Base-by-base conservation (phyloP, 2,888 invertebrate species). In the Chrysomela aeneicollis region DNA sequence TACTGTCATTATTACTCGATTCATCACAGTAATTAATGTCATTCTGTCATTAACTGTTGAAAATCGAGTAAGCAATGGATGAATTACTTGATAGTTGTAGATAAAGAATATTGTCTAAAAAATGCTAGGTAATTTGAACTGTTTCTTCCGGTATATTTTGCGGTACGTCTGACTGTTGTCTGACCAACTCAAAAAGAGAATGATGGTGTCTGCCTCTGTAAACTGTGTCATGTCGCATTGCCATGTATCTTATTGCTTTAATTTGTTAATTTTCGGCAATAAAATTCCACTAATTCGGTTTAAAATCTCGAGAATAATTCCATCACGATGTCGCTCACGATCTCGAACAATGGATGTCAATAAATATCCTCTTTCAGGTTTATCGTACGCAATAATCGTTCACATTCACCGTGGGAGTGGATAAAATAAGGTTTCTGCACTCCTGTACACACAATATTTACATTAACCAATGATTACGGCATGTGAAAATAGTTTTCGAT, bases 181-280 rank as follows among this genome's bases (percentile, higher is more conserved):
- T 35, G 35, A 35, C 8, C 8, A 35, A 35, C 12, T 35, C 12
- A 9, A 35, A 35, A 9, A 35, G 12, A 35, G 35, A 2, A 35
- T 10, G 2, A 35, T 12, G 35, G 12, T 35, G n/a, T 26, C 26
- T 26, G 26, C 26, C 8, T 26, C 8, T 26, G 57, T 52, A 54
- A 59, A 65, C 53, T 59, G 59, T 61, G 65, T 54, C 59, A 62
- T 59, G 65, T 59, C 61, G n/a, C n/a, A 65, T 60, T 66, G 63
- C 59, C 58, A 49, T 37, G 60, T 60, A 51, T 66, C 42, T 66
- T 66, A 60, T 47, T 50, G 59, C 55, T n/a, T 32, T 57, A 63
- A 63, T 66, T 63, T 63, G 66, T 60, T 63, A 51, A 66, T 63
- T 66, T 63, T 30, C 19, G 21, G 42, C 51, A 42, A 66, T 66